Percentiles rank a stretch among this genome's conserved stretches.
Evolutionary conservation across 1,140 invertebrate species (phyloP).

Genomic region (Sitobion miscanthi): DNA sequence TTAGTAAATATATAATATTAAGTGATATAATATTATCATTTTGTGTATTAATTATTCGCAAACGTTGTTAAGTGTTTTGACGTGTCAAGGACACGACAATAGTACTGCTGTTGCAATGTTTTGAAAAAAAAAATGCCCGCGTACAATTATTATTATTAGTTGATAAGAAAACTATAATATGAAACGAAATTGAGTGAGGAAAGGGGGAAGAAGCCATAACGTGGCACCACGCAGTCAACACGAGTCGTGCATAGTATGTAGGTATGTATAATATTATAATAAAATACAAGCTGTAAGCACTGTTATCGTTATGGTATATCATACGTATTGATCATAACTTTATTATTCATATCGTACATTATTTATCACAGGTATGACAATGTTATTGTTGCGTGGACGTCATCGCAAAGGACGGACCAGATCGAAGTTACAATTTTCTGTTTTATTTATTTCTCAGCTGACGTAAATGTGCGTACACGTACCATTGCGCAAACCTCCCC

Average conservation of each 20-base stretch:
- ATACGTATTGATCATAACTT: neutral
- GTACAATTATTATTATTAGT: neutral
- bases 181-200: neutral
- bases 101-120: neutral
- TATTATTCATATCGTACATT: neutral
- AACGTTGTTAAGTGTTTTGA: conserved; percentile 3
- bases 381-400: neutral
- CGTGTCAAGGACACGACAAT: conserved; percentile 15
- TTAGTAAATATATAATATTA: neutral
- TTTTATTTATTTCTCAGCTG: neutral
- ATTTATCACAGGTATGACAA: neutral
- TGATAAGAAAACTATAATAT: neutral
- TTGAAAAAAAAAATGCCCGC: neutral
- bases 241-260: neutral
- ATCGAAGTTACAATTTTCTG: neutral
- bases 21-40: conserved; percentile 8
- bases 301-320: neutral
- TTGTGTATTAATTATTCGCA: conserved; percentile 18
- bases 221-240: neutral
- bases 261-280: neutral
- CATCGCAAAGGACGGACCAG: neutral
- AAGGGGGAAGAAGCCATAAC: neutral
- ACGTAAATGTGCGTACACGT: neutral
- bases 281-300: neutral
- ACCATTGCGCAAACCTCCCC: neutral